A percentile compares a stretch with the other conserved stretches of the same genome.
Conservation (phyloP, 2,888 invertebrate species). For the Hymenopus coronatus region DNA sequence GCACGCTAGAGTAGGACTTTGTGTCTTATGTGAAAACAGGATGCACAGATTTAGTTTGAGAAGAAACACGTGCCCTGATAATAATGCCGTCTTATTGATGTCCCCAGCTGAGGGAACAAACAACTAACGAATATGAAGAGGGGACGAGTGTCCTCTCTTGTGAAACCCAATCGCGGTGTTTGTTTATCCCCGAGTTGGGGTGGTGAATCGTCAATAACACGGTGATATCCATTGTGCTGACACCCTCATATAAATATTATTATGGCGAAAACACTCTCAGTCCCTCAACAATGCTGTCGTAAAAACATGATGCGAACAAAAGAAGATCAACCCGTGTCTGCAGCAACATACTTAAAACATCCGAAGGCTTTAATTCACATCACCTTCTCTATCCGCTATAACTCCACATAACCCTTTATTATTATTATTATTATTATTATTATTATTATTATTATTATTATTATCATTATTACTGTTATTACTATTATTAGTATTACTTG, state of each 20-base stretch:
- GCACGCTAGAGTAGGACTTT: too few species aligned
- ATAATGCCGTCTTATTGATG: neutral
- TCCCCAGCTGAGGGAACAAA: neutral
- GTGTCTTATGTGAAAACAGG: too few species aligned
- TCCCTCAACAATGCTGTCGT: neutral
- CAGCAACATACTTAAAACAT: too few species aligned
- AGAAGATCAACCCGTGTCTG: neutral
- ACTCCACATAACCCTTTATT: too few species aligned
- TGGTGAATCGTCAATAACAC: slow-evolving; percentile 3
- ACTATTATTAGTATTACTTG: too few species aligned
- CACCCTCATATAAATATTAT: neutral
- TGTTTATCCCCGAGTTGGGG: neutral
- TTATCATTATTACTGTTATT: too few species aligned
- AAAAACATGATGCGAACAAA: neutral
- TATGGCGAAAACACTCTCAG: neutral
- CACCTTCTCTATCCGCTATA: too few species aligned
- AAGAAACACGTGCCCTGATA: too few species aligned
- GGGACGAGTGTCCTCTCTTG: neutral
- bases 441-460: too few species aligned
- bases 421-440: too few species aligned
- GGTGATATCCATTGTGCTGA: neutral
- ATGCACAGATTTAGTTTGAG: too few species aligned
- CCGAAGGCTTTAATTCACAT: too few species aligned
- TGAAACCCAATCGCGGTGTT: neutral
- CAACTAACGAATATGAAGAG: neutral